Base-by-base conservation (phyloP, 2,113 vertebrate genomes). In the Phrynosoma platyrhinos region DNA sequence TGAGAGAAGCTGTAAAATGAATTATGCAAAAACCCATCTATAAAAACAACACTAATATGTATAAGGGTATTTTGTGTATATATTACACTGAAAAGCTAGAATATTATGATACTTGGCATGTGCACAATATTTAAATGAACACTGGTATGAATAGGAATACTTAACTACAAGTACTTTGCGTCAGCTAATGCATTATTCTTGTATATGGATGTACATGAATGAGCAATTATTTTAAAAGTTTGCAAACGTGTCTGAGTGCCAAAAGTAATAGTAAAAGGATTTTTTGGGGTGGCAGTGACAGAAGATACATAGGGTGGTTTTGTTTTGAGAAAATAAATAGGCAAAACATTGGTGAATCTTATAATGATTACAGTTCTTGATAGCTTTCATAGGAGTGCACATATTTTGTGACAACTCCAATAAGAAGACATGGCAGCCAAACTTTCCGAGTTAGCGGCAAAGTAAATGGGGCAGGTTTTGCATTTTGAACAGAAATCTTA, bases 401-500 rank as follows among this genome's bases (percentile, higher is more conserved):
- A 86, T 97, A 96, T 96, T 98, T 96, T 98, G 96, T 98, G 98
- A 98, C 97, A 97, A 97, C 93, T 97, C 96, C 96, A 98, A 97
- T 98, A 97, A 98, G 97, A 97, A 97, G 97, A 97, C 94, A 94
- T 95, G 95, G 97, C 97, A 97, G 96, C 96, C 95, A 98, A 98
- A 98, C 95, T 98, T 98, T 98, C 92, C 95, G 95, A 97, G 97
- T 98, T 98, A 97, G 97, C 93, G 92, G 97, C 97, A 98, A 97
- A 98, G 98, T 96, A 97, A 97, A 97, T 94, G 96, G 96, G 97
- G 97, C 97, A 97, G 97, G 95, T 96, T 98, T 97, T 98, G 96
- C 97, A 97, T 98, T 97, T 97, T 97, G 97, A 97, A 97, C 96
- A 97, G 94, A 97, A 98, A 97, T 98, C 97, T 98, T 97, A 97